These are phyloP conservation scores for Frankliniella fusca DNA, from an alignment of 2,888 invertebrate species.

Conservation along the genomic window DNA sequence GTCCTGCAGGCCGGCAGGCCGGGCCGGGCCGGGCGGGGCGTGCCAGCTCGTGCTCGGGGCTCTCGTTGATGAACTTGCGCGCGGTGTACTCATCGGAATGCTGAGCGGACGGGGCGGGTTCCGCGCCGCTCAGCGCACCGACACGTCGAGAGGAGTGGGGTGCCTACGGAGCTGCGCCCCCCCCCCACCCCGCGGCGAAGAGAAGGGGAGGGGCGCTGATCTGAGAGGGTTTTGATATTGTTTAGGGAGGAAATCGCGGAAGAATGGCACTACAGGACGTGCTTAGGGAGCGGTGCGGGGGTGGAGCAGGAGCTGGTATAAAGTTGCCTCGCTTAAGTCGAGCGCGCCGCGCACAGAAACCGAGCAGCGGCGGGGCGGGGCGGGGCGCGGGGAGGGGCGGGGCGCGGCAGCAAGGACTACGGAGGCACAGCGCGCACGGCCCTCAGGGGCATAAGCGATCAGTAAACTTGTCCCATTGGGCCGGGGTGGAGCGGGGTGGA, in stretches of 20 bases:
- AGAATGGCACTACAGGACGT: conserved; percentile 13
- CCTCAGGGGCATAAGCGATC: conserved; percentile 15
- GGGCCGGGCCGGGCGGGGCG: too few relatives aligned
- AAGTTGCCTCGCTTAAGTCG: not conserved
- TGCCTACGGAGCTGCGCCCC: not conserved
- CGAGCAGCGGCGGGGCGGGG: not conserved
- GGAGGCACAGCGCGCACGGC: not conserved
- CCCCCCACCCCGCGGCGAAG: not conserved
- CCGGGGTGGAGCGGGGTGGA: too few relatives aligned
- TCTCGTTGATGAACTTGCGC: too few relatives aligned
- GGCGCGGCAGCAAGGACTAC: not conserved
- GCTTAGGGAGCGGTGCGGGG: not conserved
- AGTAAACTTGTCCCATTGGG: not conserved
- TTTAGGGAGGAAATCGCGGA: conserved; percentile 26
- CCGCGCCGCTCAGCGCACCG: not conserved
- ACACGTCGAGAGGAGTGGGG: not conserved
- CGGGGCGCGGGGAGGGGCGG: not conserved
- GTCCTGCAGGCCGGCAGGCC: too few relatives aligned
- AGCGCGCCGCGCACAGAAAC: not conserved
- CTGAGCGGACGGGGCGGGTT: not conserved
- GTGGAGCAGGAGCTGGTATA: not conserved
- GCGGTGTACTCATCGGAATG: not conserved
- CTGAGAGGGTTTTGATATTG: conserved; percentile 24
- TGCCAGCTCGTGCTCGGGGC: too few relatives aligned
- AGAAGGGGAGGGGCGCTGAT: not conserved